These are phyloP conservation scores for Andricus grossulariae DNA, from an alignment of 1,140 invertebrate genomes.

Conservation along the genomic window DNA sequence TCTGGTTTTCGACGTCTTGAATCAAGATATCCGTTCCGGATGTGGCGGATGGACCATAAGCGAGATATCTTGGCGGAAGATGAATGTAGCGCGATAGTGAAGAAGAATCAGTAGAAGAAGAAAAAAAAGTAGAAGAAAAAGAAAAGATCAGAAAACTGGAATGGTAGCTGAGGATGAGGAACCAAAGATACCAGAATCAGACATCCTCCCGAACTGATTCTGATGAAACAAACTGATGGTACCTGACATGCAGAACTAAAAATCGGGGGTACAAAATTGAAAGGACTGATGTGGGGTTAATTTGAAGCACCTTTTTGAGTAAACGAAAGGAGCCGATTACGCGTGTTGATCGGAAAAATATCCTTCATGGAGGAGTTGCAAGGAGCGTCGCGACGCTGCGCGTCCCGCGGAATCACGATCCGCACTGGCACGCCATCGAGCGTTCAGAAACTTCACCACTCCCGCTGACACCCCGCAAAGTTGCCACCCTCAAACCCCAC, in stretches of 20 bases:
- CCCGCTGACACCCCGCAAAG: constrained; percentile 43
- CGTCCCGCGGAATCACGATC: constrained; percentile 72
- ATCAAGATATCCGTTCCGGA: constrained; percentile 25
- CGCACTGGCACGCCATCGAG: constrained; percentile 74
- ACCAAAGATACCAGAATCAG: background rate
- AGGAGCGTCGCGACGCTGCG: constrained; percentile 63
- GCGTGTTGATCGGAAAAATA: background rate
- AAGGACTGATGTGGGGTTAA: background rate
- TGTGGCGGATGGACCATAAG: constrained; percentile 2
- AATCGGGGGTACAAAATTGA: background rate
- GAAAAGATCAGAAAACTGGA: background rate
- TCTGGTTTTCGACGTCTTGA: constrained; percentile 11
- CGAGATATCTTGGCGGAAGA: constrained; percentile 20
- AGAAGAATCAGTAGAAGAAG: background rate
- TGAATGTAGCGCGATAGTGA: constrained; percentile 11
- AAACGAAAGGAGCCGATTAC: constrained; percentile 11
- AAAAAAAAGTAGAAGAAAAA: constrained; percentile 18
- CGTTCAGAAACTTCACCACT: constrained; percentile 69
- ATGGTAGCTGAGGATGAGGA: background rate
- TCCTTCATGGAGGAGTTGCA: background rate
- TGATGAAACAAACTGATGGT: too few species aligned
- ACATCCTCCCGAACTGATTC: too few species aligned
- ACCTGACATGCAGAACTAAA: background rate
- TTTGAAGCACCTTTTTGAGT: constrained; percentile 9
- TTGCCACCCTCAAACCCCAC: constrained; percentile 40